Conservation (phyloP, 2,797 vertebrate genomes). For the Chanos chanos region DNA sequence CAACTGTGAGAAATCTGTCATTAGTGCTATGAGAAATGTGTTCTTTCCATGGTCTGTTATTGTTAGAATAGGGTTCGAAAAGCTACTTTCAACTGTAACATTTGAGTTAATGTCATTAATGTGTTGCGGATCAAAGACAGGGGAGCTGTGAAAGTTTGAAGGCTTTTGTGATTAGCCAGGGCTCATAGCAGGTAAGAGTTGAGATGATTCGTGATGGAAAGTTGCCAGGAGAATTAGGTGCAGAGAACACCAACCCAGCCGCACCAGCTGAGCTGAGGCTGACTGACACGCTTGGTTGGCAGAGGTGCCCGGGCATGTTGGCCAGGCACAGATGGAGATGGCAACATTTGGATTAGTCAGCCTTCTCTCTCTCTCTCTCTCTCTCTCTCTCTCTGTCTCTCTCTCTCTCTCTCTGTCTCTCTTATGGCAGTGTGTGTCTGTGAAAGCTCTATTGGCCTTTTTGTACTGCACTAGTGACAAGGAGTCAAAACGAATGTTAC, state of each 20-base stretch:
- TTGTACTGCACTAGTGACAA: constrained; percentile 15
- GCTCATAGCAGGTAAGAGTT: constrained; percentile 29
- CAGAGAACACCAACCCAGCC: constrained; percentile 30
- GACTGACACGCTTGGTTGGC: constrained; percentile 42
- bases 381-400: too few species aligned
- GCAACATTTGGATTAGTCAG: constrained; percentile 50
- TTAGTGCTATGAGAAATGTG: too few species aligned
- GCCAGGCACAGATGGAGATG: constrained; percentile 64
- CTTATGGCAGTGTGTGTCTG: constrained; percentile 44
- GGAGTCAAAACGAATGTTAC: constrained; percentile 35
- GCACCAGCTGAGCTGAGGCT: constrained; percentile 41
- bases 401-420: too few species aligned
- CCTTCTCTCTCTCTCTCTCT: too few species aligned
- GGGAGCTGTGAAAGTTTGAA: not conserved
- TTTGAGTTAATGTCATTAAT: too few species aligned
- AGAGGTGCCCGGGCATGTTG: constrained; percentile 39
- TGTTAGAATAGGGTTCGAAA: too few species aligned
- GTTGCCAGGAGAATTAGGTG: constrained; percentile 30
- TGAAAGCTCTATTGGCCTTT: constrained; percentile 38
- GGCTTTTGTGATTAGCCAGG: constrained; percentile 5
- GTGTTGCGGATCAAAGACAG: not conserved
- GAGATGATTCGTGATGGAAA: constrained; percentile 30
- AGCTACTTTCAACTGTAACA: too few species aligned
- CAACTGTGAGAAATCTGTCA: too few species aligned
- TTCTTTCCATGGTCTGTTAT: too few species aligned